Percentiles rank a stretch among this genome's conserved stretches.
These are phyloP conservation scores for Corydoras sp. DNA, from an alignment of 2,113 vertebrate genomes.

Conservation along the genomic window DNA sequence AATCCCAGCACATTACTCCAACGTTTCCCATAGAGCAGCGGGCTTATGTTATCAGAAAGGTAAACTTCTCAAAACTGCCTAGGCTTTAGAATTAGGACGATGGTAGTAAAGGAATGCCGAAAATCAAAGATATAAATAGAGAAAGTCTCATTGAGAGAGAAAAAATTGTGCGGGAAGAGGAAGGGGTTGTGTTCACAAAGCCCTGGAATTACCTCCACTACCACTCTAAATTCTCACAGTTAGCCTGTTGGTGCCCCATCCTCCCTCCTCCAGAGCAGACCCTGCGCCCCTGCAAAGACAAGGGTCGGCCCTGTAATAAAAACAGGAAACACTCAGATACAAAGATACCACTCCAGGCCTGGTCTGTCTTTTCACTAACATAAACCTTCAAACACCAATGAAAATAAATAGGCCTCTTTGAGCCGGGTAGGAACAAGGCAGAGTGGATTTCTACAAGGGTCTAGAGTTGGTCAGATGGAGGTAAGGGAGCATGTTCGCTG, in stretches of 20 bases:
- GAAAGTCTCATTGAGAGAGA: constrained; percentile 12
- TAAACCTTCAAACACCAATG: constrained; percentile 63
- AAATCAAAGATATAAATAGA: neutral
- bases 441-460: constrained; percentile 42
- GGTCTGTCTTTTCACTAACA: constrained; percentile 64
- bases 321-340: constrained; percentile 88
- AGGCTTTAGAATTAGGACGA: constrained; percentile 65
- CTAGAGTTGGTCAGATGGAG: constrained; percentile 34
- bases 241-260: constrained; percentile 73
- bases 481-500: constrained; percentile 48
- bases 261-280: constrained; percentile 74
- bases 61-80: constrained; percentile 77
- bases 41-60: constrained; percentile 89
- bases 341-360: constrained; percentile 74
- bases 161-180: constrained; percentile 2
- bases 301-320: constrained; percentile 80
- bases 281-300: constrained; percentile 73
- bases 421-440: constrained; percentile 36
- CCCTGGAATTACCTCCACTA: constrained; percentile 64
- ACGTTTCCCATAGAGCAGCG: constrained; percentile 83
- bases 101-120: constrained; percentile 55
- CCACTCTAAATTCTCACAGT: constrained; percentile 77
- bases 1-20: constrained; percentile 83
- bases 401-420: constrained; percentile 65
- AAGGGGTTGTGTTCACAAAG: constrained; percentile 12